Percentiles rank a stretch among this genome's conserved stretches.
These are phyloP conservation scores for Zaprionus lachaisei DNA, from an alignment of 1,140 invertebrate genomes.

Conservation along the genomic window DNA sequence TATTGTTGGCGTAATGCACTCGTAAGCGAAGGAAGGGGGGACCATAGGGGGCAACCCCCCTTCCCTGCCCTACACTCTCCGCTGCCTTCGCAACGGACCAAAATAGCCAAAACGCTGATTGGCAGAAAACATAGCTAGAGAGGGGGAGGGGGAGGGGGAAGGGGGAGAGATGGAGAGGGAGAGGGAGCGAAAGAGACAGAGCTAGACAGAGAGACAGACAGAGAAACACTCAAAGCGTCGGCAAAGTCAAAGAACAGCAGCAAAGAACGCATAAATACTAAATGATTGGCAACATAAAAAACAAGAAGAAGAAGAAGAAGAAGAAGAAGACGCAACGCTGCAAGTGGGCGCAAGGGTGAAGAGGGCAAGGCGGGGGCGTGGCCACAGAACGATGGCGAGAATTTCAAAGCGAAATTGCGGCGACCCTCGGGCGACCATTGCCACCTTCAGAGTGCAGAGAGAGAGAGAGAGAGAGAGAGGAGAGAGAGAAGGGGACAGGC, in stretches of 20 bases:
- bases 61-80: not conserved
- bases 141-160: slow-evolving; percentile 14
- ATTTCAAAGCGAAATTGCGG: slow-evolving; percentile 39
- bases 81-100: slow-evolving; percentile 3
- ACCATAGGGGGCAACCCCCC: not conserved
- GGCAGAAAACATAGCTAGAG: slow-evolving; percentile 34
- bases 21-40: not conserved
- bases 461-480: not conserved
- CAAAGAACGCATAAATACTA: slow-evolving; percentile 71
- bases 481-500: not conserved
- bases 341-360: no score
- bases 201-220: slow-evolving; percentile 10
- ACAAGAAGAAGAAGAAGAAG: slow-evolving; percentile 28
- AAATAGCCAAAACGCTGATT: slow-evolving; percentile 70
- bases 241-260: slow-evolving; percentile 56
- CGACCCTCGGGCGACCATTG: slow-evolving; percentile 52
- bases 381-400: slow-evolving; percentile 27
- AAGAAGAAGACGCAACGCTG: slow-evolving; percentile 2
- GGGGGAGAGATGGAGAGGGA: slow-evolving; percentile 24
- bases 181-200: slow-evolving; percentile 9
- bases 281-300: slow-evolving; percentile 77
- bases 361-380: not conserved
- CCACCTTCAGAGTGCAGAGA: slow-evolving; percentile 46
- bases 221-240: slow-evolving; percentile 22
- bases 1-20: not conserved